phyloP scores from a whole-genome alignment of 1,140 invertebrate genomes.

The Papilio dardanus region DNA sequence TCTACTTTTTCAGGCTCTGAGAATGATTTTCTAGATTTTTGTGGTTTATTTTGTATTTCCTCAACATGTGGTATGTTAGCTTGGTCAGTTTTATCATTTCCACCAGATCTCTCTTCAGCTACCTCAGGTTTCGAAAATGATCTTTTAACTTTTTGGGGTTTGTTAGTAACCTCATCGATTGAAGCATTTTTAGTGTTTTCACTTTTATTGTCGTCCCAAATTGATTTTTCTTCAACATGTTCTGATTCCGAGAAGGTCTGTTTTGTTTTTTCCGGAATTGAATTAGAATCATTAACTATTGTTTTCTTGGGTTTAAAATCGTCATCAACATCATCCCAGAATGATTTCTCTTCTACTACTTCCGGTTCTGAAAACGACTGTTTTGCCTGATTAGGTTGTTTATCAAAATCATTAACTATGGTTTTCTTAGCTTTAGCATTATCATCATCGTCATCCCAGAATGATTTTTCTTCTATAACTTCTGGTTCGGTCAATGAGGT shows the following conservation, averaged over 20 bases:
- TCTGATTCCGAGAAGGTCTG: background rate
- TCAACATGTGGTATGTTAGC: background rate
- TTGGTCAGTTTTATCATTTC: slow-evolving; percentile 31
- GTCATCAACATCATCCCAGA: slow-evolving; percentile 64
- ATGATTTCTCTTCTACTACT: slow-evolving; percentile 59
- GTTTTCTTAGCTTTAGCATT: slow-evolving; percentile 52
- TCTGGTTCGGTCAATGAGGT: slow-evolving; percentile 64
- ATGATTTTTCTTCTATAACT: slow-evolving; percentile 67
- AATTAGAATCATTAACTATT: slow-evolving; percentile 52
- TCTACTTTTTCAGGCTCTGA: slow-evolving; percentile 67
- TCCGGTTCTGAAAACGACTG: slow-evolving; percentile 63
- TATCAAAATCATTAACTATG: slow-evolving; percentile 53
- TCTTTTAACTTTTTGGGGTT: slow-evolving; percentile 47
- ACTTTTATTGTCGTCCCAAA: slow-evolving; percentile 39
- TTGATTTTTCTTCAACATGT: background rate
- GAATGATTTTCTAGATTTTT: slow-evolving; percentile 55
- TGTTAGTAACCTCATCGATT: slow-evolving; percentile 44
- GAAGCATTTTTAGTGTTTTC: slow-evolving; percentile 46
- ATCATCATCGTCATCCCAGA: slow-evolving; percentile 68
- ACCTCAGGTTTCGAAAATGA: slow-evolving; percentile 44
- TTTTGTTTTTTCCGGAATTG: slow-evolving; percentile 35
- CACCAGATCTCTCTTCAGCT: slow-evolving; percentile 53
- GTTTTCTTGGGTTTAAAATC: slow-evolving; percentile 52
- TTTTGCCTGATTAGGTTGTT: slow-evolving; percentile 44
- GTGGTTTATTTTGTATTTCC: slow-evolving; percentile 37